These are phyloP conservation scores for Colletes gigas DNA, from an alignment of 1,140 invertebrate genomes.

Conservation along the genomic window DNA sequence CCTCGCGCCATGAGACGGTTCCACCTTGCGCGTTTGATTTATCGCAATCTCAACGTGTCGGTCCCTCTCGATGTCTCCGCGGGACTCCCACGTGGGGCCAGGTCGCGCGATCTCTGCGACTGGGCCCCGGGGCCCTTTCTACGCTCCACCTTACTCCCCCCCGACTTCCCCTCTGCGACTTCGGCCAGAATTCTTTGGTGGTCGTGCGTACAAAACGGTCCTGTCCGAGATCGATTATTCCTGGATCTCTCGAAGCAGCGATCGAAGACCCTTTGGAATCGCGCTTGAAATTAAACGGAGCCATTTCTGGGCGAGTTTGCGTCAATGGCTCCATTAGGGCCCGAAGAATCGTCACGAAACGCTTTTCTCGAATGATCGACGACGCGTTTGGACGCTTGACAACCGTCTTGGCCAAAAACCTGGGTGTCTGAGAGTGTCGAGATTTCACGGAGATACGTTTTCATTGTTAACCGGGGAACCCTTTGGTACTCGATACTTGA, in stretches of 20 bases:
- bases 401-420: not conserved
- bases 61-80: constrained; percentile 48
- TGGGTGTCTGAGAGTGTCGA: not conserved
- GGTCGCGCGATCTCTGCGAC: not conserved
- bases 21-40: constrained; percentile 65
- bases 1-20: constrained; percentile 18
- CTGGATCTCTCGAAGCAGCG: not conserved
- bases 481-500: no score
- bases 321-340: not conserved
- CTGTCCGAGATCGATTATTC: constrained; percentile 51
- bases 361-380: not conserved
- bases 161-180: not conserved
- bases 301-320: not conserved
- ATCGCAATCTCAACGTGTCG: constrained; percentile 62
- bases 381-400: not conserved
- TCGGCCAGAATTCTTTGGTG: constrained; percentile 57
- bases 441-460: no score
- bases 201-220: constrained; percentile 54
- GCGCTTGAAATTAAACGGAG: constrained; percentile 7
- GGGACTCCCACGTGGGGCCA: constrained; percentile 54
- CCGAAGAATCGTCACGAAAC: not conserved
- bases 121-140: not conserved
- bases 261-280: not conserved
- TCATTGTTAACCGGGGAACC: no score
- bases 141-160: not conserved